These are phyloP conservation scores for Stomatorhinus walkeri DNA, from an alignment of 2,797 vertebrate genomes.

Conservation along the genomic window DNA sequence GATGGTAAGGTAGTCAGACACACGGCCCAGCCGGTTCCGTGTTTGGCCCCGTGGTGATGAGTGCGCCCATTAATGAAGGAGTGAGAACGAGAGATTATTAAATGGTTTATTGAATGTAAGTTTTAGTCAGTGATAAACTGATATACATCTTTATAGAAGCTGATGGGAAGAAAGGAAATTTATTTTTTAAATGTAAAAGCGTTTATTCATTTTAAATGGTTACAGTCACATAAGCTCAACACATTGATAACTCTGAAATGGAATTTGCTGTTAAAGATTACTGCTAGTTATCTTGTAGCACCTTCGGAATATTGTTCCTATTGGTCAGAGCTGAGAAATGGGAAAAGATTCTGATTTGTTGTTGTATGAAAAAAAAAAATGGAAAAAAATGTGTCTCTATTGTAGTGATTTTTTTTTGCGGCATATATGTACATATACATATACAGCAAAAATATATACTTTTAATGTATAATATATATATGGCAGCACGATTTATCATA, in stretches of 20 bases:
- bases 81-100: background rate
- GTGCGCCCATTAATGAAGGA: background rate
- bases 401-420: background rate
- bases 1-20: background rate
- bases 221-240: slow-evolving; percentile 16
- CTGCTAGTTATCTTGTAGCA: background rate
- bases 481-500: background rate
- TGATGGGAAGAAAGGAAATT: background rate
- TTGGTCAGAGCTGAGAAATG: background rate
- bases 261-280: background rate
- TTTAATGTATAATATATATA: background rate
- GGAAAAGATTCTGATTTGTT: background rate
- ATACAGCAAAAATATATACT: background rate
- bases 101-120: slow-evolving; percentile 14
- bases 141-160: slow-evolving; percentile 10
- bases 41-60: background rate
- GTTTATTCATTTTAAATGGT: slow-evolving; percentile 1
- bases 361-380: background rate
- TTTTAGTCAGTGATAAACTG: background rate
- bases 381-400: background rate
- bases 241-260: background rate
- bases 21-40: background rate
- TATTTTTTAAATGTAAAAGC: background rate
- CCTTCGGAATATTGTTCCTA: background rate
- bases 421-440: background rate